phyloP scores from a whole-genome alignment of 2,113 vertebrate species.

The Corapipo altera region DNA sequence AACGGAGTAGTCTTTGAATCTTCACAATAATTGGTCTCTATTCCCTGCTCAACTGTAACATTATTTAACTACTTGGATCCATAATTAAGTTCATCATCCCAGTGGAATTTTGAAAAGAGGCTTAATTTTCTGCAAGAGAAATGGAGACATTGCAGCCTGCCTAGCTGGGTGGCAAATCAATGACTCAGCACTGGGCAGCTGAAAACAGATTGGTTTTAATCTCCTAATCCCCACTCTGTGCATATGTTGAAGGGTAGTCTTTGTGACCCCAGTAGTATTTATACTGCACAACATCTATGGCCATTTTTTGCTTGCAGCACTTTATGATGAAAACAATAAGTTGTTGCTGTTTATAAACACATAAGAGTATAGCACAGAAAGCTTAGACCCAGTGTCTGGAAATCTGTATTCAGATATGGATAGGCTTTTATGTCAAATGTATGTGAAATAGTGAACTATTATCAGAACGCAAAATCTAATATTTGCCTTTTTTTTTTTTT shows the following conservation, averaged over 20 bases:
- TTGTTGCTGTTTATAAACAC: background rate
- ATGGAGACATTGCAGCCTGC: background rate
- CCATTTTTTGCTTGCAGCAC: background rate
- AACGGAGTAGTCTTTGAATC: background rate
- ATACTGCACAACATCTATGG: background rate
- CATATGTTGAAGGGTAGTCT: background rate
- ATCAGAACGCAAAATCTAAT: background rate
- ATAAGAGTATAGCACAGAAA: background rate
- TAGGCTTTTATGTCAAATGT: background rate
- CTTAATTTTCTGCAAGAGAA: constrained; percentile 47
- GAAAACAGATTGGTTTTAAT: constrained; percentile 31
- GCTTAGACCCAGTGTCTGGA: background rate
- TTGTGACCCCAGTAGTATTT: background rate
- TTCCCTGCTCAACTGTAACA: constrained; percentile 20
- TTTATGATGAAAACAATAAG: background rate
- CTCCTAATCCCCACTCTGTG: constrained; percentile 12
- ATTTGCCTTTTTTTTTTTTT: background rate
- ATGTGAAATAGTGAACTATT: background rate
- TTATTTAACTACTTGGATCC: constrained; percentile 35
- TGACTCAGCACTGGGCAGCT: constrained; percentile 25
- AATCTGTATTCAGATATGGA: background rate
- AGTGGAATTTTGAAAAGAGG: constrained; percentile 40
- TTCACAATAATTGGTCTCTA: background rate
- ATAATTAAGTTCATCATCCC: constrained; percentile 62
- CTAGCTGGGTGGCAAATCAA: background rate